Evolutionary conservation across 2,797 vertebrate genomes (phyloP).

Genomic region (Rhabdophis nuchalis): DNA sequence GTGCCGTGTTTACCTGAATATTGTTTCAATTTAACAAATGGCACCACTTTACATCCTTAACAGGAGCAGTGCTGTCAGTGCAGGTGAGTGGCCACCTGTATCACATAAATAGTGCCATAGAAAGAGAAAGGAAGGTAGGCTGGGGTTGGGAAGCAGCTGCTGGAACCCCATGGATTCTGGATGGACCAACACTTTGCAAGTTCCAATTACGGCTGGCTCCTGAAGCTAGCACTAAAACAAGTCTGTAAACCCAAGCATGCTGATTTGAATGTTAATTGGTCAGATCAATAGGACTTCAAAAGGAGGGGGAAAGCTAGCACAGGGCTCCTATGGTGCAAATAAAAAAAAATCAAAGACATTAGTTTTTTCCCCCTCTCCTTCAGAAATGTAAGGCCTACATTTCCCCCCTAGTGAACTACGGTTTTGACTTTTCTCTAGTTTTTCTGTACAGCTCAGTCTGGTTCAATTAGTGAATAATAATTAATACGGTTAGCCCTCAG

Average conservation of each 20-base stretch:
- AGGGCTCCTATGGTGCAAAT: not conserved
- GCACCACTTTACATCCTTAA: not conserved
- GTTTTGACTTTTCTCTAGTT: not conserved
- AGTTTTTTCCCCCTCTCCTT: not conserved
- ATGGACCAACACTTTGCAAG: not conserved
- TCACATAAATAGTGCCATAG: not conserved
- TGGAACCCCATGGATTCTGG: not conserved
- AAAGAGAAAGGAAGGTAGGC: not conserved
- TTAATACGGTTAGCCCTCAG: not conserved
- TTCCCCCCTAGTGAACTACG: not conserved
- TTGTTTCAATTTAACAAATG: constrained; percentile 2
- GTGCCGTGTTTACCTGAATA: not conserved
- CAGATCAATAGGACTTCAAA: not conserved
- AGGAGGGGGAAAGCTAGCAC: not conserved
- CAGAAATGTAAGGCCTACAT: not conserved
- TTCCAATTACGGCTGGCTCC: not conserved
- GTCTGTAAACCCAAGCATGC: not conserved
- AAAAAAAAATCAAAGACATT: not conserved
- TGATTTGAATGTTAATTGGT: not conserved
- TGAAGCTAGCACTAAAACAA: not conserved
- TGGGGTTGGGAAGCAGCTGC: not conserved
- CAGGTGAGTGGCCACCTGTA: not conserved
- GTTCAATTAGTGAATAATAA: not conserved
- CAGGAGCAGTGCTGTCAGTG: not conserved
- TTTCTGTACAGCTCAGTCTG: not conserved